Evolutionary conservation across 2,888 invertebrate species (phyloP).

Genomic region (Ochropacha duplaris): DNA sequence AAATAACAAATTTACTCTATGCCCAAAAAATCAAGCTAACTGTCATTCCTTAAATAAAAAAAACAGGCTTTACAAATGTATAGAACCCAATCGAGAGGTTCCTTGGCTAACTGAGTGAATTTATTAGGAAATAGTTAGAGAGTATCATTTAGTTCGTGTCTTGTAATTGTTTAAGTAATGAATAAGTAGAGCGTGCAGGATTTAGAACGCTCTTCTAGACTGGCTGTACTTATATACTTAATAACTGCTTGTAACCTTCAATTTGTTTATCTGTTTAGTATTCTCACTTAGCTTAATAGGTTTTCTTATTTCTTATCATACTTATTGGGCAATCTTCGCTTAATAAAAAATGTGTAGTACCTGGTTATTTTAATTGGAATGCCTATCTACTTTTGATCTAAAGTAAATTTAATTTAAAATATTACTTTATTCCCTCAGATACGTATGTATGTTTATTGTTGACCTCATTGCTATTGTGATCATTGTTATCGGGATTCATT

Average conservation of each 20-base stretch:
- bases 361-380: too few relatives aligned
- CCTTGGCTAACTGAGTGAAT: constrained; percentile 17
- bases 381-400: too few relatives aligned
- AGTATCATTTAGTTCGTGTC: constrained; percentile 11
- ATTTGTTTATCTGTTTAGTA: background rate
- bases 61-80: background rate
- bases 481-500: too few relatives aligned
- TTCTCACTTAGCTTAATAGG: background rate
- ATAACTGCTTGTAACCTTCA: background rate
- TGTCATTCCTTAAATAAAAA: too few relatives aligned
- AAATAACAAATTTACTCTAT: too few relatives aligned
- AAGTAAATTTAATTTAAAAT: too few relatives aligned
- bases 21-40: too few relatives aligned
- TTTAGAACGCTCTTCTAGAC: constrained; percentile 4
- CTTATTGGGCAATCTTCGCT: too few relatives aligned
- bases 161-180: constrained; percentile 30
- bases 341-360: too few relatives aligned
- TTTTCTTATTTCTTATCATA: background rate
- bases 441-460: too few relatives aligned
- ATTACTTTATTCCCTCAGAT: too few relatives aligned
- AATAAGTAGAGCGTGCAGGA: constrained; percentile 46
- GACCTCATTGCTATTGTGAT: too few relatives aligned
- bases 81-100: constrained; percentile 12
- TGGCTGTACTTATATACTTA: background rate
- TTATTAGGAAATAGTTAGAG: constrained; percentile 26